Percentiles rank a stretch among this genome's conserved stretches.
Evolutionary conservation across 2,888 invertebrate genomes (phyloP).

Genomic region (Apotomis capreana): DNA sequence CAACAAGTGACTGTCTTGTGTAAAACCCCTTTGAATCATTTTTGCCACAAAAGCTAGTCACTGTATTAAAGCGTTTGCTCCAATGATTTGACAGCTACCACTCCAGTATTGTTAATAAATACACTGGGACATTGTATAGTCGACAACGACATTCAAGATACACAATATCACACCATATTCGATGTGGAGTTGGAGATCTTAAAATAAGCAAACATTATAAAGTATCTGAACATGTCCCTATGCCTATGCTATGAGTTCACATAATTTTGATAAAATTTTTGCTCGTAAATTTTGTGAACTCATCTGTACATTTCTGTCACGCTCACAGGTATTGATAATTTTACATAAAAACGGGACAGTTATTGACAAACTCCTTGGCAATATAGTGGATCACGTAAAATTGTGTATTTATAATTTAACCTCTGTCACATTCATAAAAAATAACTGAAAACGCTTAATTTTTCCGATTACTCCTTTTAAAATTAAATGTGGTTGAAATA

Average conservation of each 20-base stretch:
- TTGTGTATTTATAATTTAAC: too few species aligned
- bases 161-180: neutral
- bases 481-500: neutral
- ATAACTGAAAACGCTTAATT: too few species aligned
- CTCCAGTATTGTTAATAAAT: slow-evolving; percentile 49
- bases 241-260: too few species aligned
- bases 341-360: too few species aligned
- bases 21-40: neutral
- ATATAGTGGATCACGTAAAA: too few species aligned
- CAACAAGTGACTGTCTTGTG: neutral
- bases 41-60: slow-evolving; percentile 30
- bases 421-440: too few species aligned
- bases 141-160: neutral
- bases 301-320: neutral
- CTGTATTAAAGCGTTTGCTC: slow-evolving; percentile 28
- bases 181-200: too few species aligned
- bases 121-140: slow-evolving; percentile 46
- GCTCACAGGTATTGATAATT: neutral
- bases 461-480: neutral
- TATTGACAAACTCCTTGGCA: too few species aligned
- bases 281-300: too few species aligned
- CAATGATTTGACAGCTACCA: slow-evolving; percentile 45
- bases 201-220: too few species aligned
- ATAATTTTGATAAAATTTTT: too few species aligned
- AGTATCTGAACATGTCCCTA: too few species aligned